Evolutionary conservation across 2,888 invertebrate species (phyloP), one percentile per base, ranked within the genome.

Genomic region (Dryobotodes eremita): DNA sequence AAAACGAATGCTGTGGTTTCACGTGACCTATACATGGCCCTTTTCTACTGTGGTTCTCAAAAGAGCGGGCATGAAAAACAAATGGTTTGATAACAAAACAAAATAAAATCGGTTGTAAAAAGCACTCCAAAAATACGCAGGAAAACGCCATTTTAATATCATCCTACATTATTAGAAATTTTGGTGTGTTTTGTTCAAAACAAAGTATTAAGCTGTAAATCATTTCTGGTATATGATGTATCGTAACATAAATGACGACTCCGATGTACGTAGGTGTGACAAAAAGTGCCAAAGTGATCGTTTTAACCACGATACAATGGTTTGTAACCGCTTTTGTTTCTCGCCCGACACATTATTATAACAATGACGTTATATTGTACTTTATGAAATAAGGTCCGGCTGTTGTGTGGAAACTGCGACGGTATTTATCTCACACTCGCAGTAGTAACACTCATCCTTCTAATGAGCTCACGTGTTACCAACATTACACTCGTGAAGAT

Each of bases 301-400:
- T 84, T 90, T 82, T 80, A 87, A 79, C 79, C 75, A 80, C 77
- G 77, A 84, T 77, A 89, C 89, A 90, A 90, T 87, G 85, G 87
- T 80, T 88, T 89, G 87, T 90, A 85, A 87, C 86, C 79, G 86
- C 88, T 88, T 89, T 90, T 89, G 90, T 90, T 87, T 72, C 80
- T 71, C 77, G 79, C 71, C 71, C 73, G 83, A 75, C 82, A 80
- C 83, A 89, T 89, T 88, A 85, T 80, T 87, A 89, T 88, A 86
- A 89, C 86, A 91, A 89, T 85, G 88, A 83, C 79, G 86, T 83
- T 77, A 84, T 86, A 88, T 85, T 85, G 86, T 85, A 84, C 86
- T 87, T 83, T 77, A 80, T 82, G 74, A 82, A 89, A 82, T 86
- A 89, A 85, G 84, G 88, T 83, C 82, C 89, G 74, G 84, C 77